A percentile compares a stretch with the other conserved stretches of the same genome.
These are phyloP conservation scores for Ibycter americanus DNA, from an alignment of 2,797 vertebrate species.

Conservation along the genomic window DNA sequence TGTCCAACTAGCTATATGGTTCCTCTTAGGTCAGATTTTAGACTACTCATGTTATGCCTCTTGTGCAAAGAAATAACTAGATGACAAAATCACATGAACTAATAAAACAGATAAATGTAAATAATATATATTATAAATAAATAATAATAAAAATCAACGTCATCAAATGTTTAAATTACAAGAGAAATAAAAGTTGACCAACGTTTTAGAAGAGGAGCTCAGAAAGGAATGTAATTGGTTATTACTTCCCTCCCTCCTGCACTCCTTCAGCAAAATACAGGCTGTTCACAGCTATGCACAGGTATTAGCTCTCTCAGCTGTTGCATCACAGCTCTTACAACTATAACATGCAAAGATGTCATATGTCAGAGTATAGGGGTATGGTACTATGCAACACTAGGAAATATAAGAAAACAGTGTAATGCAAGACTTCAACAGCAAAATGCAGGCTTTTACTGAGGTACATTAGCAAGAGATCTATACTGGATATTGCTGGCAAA, in stretches of 20 bases:
- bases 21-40: not conserved
- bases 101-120: not conserved
- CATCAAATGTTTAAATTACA: not conserved
- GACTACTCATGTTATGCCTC: not conserved
- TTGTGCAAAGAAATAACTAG: not conserved
- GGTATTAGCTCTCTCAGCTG: not conserved
- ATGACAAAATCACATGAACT: not conserved
- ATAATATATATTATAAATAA: too few relatives aligned
- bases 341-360: not conserved
- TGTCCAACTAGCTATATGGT: not conserved
- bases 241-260: not conserved
- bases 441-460: not conserved
- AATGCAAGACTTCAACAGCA: not conserved
- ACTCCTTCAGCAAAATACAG: not conserved
- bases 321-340: not conserved
- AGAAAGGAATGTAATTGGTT: not conserved
- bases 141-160: not conserved
- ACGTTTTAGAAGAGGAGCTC: not conserved
- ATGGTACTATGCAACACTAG: not conserved
- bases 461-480: not conserved
- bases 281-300: not conserved
- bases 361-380: not conserved
- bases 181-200: rapidly evolving
- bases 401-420: not conserved
- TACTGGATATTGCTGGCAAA: not conserved